A percentile compares a stretch with the other conserved stretches of the same genome.
These are phyloP conservation scores for Trilocha varians DNA, from an alignment of 2,888 invertebrate genomes.

Conservation along the genomic window DNA sequence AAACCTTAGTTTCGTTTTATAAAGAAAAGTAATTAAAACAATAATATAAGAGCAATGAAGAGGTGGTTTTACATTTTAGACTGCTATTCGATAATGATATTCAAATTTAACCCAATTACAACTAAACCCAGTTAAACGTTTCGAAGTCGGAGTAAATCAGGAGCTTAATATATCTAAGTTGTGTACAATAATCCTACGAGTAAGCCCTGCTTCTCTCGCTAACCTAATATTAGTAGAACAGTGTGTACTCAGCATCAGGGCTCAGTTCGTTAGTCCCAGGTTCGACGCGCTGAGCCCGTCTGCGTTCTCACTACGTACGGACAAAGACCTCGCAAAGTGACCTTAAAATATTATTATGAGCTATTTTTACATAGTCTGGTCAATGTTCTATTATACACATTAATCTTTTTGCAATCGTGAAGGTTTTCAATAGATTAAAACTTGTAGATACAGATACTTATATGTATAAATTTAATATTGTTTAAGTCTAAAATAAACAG, in stretches of 20 bases:
- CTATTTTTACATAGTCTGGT: not conserved
- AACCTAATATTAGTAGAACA: not conserved
- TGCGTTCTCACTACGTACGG: not conserved
- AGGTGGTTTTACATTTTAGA: not conserved
- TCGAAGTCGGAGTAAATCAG: constrained; percentile 10
- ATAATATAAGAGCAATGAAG: too few species aligned
- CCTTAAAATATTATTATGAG: not conserved
- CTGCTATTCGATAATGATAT: not conserved
- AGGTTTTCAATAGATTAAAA: too few species aligned
- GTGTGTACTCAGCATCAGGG: not conserved
- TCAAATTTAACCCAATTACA: constrained; percentile 4
- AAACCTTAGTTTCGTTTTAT: too few species aligned
- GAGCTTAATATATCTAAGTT: constrained; percentile 13
- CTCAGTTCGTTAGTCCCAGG: not conserved
- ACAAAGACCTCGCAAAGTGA: not conserved
- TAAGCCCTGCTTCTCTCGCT: not conserved
- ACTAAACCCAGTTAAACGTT: not conserved
- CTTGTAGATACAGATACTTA: not conserved
- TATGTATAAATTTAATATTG: too few species aligned
- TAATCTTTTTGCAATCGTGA: not conserved
- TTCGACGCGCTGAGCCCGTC: not conserved
- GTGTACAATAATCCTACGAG: not conserved
- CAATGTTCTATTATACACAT: not conserved
- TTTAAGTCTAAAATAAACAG: too few species aligned
- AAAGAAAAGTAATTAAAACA: too few species aligned